Evolutionary conservation across 2,113 vertebrate species (phyloP).

Genomic region (Promerops cafer): DNA sequence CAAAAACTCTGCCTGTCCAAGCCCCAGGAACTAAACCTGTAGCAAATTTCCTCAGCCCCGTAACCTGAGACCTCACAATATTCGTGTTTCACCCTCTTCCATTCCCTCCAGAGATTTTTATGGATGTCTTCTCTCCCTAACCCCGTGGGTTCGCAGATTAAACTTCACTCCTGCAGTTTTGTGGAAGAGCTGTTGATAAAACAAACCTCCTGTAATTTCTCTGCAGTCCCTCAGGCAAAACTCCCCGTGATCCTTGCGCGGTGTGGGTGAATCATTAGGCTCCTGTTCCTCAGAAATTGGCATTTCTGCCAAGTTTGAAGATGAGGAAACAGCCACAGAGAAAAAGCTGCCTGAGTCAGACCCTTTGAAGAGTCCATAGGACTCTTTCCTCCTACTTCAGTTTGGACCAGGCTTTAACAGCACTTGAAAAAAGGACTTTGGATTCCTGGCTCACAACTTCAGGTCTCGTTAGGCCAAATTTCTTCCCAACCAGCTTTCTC

Average conservation of each 20-base stretch:
- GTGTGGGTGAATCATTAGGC: not conserved
- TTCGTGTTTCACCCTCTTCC: not conserved
- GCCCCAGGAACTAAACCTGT: not conserved
- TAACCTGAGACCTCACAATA: not conserved
- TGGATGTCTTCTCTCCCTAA: not conserved
- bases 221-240: not conserved
- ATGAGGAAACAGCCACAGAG: not conserved
- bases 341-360: not conserved
- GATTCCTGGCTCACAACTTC: not conserved
- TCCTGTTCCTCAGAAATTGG: not conserved
- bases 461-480: not conserved
- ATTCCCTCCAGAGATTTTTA: not conserved
- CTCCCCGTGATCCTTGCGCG: not conserved
- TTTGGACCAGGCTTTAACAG: not conserved
- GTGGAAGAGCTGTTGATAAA: not conserved
- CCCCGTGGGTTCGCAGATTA: not conserved
- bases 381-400: not conserved
- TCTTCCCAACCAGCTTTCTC: not conserved
- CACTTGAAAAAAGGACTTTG: not conserved
- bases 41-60: not conserved
- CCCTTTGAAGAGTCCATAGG: not conserved
- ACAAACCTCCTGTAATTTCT: not conserved
- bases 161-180: not conserved
- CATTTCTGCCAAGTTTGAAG: not conserved
- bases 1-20: not conserved